Conservation (phyloP, 2,113 vertebrate genomes). For the Dryoscopus gambensis region DNA sequence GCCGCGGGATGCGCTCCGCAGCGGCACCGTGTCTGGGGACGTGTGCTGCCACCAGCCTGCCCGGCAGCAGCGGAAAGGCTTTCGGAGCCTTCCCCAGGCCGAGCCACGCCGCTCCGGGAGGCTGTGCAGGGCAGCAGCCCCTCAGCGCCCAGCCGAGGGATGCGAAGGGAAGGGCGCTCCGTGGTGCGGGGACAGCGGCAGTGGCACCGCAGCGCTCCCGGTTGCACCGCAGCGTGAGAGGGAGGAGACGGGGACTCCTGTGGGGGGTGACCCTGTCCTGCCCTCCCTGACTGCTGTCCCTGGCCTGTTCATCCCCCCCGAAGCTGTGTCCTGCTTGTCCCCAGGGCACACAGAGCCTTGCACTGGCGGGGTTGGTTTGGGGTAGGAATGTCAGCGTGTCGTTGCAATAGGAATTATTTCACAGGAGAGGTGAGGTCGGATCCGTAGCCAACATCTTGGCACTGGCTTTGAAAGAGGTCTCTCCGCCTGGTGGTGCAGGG, state of each 20-base stretch:
- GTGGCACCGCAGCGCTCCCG: background rate
- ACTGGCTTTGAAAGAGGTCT: background rate
- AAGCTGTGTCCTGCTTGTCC: background rate
- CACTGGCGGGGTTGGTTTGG: fast-evolving
- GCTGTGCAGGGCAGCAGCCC: background rate
- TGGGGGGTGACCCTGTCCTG: background rate
- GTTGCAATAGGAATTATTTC: background rate
- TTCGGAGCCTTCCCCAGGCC: background rate
- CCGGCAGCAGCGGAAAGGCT: background rate
- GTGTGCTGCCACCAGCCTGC: background rate
- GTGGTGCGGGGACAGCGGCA: fast-evolving
- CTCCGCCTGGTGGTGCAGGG: background rate
- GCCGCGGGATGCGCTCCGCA: background rate
- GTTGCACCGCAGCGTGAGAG: background rate
- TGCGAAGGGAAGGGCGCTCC: background rate
- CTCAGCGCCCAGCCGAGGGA: background rate
- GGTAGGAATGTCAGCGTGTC: fast-evolving
- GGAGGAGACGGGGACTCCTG: background rate
- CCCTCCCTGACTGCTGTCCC: background rate
- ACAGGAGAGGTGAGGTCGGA: background rate
- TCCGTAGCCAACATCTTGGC: background rate
- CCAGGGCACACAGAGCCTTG: fast-evolving
- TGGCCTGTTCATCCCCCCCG: background rate
- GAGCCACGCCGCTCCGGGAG: fast-evolving
- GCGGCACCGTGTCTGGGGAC: background rate